phyloP scores from a whole-genome alignment of 2,113 vertebrate species.

The Megaceryle torquata region DNA sequence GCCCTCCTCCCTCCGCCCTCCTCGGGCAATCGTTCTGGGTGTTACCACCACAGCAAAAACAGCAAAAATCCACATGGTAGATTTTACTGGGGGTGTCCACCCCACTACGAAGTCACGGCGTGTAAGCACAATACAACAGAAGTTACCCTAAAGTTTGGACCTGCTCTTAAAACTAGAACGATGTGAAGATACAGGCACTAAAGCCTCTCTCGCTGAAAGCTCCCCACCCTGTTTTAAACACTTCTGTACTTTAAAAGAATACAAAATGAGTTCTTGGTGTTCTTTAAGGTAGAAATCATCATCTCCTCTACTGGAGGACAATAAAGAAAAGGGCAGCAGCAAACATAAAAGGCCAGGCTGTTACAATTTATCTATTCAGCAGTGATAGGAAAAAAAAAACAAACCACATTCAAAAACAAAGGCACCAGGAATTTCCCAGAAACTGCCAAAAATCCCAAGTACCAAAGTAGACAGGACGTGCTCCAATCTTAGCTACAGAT shows the following conservation, averaged over 20 bases:
- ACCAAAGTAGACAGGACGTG: background rate
- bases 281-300: background rate
- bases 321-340: background rate
- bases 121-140: background rate
- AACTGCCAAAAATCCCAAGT: background rate
- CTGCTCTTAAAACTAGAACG: background rate
- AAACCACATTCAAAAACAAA: background rate
- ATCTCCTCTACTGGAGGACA: background rate
- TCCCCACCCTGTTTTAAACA: background rate
- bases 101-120: accelerated
- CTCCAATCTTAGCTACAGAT: background rate
- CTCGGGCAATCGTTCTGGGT: background rate
- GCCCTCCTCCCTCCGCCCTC: background rate
- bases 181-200: background rate
- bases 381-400: background rate
- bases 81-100: background rate
- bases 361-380: background rate
- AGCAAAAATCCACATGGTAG: accelerated
- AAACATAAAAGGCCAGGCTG: background rate
- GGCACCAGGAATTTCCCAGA: background rate
- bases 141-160: background rate
- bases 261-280: background rate
- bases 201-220: background rate
- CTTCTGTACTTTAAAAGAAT: background rate
- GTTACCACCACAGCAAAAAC: background rate